These are phyloP conservation scores for Scelioninae gen. 1 DNA, from an alignment of 2,888 invertebrate genomes.

Conservation along the genomic window DNA sequence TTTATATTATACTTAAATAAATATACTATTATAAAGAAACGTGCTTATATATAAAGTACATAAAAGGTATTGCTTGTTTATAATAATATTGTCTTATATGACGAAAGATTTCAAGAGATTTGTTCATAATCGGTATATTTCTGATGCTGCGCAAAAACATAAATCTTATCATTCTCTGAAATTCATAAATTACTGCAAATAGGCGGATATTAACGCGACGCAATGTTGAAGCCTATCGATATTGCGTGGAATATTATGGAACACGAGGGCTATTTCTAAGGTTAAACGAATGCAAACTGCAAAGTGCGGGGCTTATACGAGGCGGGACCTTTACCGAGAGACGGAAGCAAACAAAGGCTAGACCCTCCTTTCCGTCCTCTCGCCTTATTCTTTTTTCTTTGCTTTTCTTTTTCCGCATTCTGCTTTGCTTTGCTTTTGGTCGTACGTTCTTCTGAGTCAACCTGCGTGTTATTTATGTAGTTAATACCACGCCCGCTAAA, in stretches of 20 bases:
- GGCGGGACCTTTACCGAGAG: slow-evolving; percentile 52
- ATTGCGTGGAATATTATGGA: slow-evolving; percentile 50
- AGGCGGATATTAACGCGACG: slow-evolving; percentile 20
- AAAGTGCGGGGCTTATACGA: slow-evolving; percentile 65
- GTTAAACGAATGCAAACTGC: slow-evolving; percentile 74
- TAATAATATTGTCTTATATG: neutral
- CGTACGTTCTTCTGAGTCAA: slow-evolving; percentile 69
- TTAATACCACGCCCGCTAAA: slow-evolving; percentile 79
- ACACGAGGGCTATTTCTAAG: slow-evolving; percentile 67
- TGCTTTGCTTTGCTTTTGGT: slow-evolving; percentile 56
- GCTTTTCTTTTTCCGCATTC: slow-evolving; percentile 61
- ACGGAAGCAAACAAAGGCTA: slow-evolving; percentile 68
- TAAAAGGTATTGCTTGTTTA: neutral
- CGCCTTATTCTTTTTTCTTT: slow-evolving; percentile 62
- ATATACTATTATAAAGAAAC: neutral
- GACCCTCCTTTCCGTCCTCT: slow-evolving; percentile 65
- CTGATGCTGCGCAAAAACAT: neutral
- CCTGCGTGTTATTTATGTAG: slow-evolving; percentile 79
- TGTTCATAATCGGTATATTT: neutral
- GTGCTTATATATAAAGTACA: too few species aligned
- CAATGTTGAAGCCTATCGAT: slow-evolving; percentile 60
- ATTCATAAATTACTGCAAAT: slow-evolving; percentile 18
- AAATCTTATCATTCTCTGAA: slow-evolving; percentile 12
- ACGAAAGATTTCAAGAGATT: neutral
- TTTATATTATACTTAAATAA: neutral